Conservation (phyloP, 64 coral and sea anemone species). For the Pachyseris speciosa region DNA sequence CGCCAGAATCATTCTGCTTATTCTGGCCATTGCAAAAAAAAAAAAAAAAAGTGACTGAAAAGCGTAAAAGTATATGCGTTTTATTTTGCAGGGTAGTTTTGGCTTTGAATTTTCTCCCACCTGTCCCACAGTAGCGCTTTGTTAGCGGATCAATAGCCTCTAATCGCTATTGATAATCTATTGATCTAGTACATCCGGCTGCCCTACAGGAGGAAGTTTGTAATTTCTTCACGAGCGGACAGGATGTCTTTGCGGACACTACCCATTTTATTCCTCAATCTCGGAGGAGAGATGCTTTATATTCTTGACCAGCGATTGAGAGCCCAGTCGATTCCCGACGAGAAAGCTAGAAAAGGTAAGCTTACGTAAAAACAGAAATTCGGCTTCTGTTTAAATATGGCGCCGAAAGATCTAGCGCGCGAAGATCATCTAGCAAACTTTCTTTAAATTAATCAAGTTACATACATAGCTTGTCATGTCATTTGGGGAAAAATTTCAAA, state of each 20-base stretch:
- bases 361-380: not conserved
- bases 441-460: too few species aligned
- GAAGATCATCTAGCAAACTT: too few species aligned
- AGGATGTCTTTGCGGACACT: conserved; percentile 93
- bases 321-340: conserved; percentile 96
- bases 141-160: not conserved
- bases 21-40: too few species aligned
- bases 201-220: not conserved
- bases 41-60: too few species aligned
- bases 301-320: conserved; percentile 96
- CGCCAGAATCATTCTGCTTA: too few species aligned
- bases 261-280: conserved; percentile 95
- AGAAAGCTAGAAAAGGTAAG: conserved; percentile 96
- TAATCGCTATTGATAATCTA: conserved; percentile 15
- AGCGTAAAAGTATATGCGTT: too few species aligned
- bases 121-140: not conserved
- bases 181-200: not conserved
- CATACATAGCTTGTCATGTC: not conserved
- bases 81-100: too few species aligned
- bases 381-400: not conserved
- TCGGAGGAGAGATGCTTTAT: conserved; percentile 99
- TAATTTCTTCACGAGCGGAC: not conserved
- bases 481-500: not conserved
- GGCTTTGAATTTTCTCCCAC: not conserved
- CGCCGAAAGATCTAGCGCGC: too few species aligned